Percentiles rank a stretch among this genome's conserved stretches.
These are phyloP conservation scores for Mamestra configurata DNA, from an alignment of 1,140 invertebrate genomes.

Conservation along the genomic window DNA sequence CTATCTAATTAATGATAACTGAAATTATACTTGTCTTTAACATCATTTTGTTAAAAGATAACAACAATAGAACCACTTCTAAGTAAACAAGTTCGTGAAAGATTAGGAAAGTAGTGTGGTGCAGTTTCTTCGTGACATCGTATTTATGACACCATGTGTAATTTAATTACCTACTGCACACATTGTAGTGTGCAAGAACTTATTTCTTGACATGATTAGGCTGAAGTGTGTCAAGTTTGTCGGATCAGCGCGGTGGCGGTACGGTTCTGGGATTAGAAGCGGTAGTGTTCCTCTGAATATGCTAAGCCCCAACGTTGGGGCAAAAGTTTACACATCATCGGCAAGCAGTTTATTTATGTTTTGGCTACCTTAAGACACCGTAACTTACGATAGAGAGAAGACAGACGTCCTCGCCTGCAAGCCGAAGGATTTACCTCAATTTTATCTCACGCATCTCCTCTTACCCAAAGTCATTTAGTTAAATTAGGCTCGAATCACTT, in stretches of 20 bases:
- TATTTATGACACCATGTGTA: constrained; percentile 18
- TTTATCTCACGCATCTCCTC: no score
- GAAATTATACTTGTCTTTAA: not conserved
- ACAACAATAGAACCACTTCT: not conserved
- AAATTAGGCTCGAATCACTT: no score
- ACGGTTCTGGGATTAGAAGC: no score
- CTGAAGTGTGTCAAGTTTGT: constrained; percentile 19
- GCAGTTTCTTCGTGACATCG: not conserved
- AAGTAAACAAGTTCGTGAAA: not conserved
- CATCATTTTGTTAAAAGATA: not conserved
- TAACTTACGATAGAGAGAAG: no score
- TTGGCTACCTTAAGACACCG: no score
- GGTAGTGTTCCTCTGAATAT: no score
- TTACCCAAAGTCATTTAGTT: no score
- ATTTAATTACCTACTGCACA: constrained; percentile 35
- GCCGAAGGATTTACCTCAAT: no score
- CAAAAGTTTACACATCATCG: no score
- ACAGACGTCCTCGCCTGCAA: no score
- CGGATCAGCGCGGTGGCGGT: not conserved
- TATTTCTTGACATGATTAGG: constrained; percentile 22
- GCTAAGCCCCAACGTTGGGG: no score
- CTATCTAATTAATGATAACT: not conserved
- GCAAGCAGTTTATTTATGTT: no score
- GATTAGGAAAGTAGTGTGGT: not conserved
- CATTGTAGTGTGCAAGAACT: not conserved